A percentile compares a stretch with the other conserved stretches of the same genome.
Evolutionary conservation across 2,888 invertebrate species (phyloP).

Genomic region (Nesidiocoris tenuis): DNA sequence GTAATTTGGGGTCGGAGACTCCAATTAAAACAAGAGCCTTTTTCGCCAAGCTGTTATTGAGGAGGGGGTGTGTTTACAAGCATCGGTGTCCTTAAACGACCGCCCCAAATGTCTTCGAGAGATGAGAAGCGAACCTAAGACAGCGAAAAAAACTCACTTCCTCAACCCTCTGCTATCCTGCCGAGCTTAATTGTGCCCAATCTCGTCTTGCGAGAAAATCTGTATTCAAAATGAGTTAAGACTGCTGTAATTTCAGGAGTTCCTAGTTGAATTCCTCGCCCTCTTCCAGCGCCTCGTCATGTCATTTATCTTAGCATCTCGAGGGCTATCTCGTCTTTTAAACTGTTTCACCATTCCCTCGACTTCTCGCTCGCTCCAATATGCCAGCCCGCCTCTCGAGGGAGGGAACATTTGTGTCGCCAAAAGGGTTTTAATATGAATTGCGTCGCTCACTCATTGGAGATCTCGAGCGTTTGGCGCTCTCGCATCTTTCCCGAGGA

Average conservation of each 20-base stretch:
- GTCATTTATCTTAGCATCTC: conserved; percentile 33
- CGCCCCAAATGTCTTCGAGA: conserved; percentile 44
- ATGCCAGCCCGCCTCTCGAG: background rate
- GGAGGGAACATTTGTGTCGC: conserved; percentile 26
- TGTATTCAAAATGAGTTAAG: conserved; percentile 45
- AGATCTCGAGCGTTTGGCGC: too few relatives aligned
- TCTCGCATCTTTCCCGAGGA: too few relatives aligned
- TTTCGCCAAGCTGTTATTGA: conserved; percentile 39
- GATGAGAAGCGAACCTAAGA: background rate
- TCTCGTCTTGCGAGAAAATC: conserved; percentile 43
- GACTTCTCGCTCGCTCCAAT: background rate
- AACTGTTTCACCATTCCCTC: conserved; percentile 6
- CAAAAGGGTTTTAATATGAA: conserved; percentile 20
- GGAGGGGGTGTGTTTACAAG: conserved; percentile 40
- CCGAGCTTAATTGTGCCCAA: conserved; percentile 40
- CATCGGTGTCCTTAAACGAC: conserved; percentile 47
- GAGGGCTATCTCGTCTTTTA: conserved; percentile 5
- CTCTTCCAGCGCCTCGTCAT: conserved; percentile 16
- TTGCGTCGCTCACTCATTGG: background rate
- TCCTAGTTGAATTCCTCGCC: conserved; percentile 33
- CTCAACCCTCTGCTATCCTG: background rate
- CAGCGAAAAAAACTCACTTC: conserved; percentile 33
- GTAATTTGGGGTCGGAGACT: conserved; percentile 45
- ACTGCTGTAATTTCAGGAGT: conserved; percentile 36
- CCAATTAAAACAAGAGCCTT: conserved; percentile 44